Conservation (phyloP, 1,140 invertebrate species). For the Fopius arisanus region DNA sequence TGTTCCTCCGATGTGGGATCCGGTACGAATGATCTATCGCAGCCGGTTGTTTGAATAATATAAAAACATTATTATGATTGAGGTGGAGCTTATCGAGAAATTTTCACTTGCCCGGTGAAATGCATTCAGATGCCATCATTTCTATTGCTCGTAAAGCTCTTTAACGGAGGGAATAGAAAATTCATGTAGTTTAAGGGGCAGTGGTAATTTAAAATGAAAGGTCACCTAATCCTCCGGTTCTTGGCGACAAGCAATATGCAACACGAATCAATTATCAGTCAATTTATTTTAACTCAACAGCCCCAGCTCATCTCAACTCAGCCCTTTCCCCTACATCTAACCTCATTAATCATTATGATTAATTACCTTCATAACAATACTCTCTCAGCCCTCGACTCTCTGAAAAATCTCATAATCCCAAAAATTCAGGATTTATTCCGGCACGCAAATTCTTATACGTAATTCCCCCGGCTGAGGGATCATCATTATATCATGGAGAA, state of each 20-base stretch:
- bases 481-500: not conserved
- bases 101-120: too few relatives aligned
- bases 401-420: constrained; percentile 18
- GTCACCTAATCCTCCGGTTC: not conserved
- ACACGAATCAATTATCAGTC: constrained; percentile 32
- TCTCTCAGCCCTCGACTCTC: not conserved
- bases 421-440: constrained; percentile 7
- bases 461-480: not conserved
- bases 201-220: not conserved
- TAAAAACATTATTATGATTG: too few relatives aligned
- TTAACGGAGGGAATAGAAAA: too few relatives aligned
- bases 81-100: too few relatives aligned
- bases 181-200: too few relatives aligned
- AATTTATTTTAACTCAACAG: constrained; percentile 25
- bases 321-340: constrained; percentile 16
- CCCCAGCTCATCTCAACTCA: not conserved
- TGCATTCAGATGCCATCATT: too few relatives aligned
- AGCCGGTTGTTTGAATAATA: too few relatives aligned
- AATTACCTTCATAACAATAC: constrained; percentile 22
- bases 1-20: too few relatives aligned
- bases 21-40: too few relatives aligned
- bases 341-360: constrained; percentile 34
- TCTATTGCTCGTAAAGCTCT: too few relatives aligned
- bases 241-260: constrained; percentile 1
- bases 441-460: not conserved